Conservation (phyloP, 2,888 invertebrate species). For the Villa cingulata region DNA sequence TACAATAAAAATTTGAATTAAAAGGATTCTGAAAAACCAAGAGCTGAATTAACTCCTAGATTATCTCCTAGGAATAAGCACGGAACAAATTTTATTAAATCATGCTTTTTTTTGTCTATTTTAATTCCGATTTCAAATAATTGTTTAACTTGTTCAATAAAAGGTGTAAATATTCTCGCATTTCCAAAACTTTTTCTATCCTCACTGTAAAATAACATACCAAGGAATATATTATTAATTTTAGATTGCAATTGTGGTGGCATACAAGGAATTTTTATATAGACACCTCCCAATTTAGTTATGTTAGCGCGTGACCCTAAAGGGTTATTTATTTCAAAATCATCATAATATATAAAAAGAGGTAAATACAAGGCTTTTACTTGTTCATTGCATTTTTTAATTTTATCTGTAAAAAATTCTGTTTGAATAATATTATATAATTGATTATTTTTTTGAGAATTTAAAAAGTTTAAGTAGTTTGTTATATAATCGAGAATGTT, state of each 20-base stretch:
- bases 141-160: not conserved
- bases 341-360: not conserved
- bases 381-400: too few relatives aligned
- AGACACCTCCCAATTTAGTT: not conserved
- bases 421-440: too few relatives aligned
- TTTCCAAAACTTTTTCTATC: not conserved
- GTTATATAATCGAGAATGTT: too few relatives aligned
- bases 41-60: not conserved
- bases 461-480: too few relatives aligned
- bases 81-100: not conserved
- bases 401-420: too few relatives aligned
- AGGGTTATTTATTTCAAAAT: slow-evolving; percentile 1
- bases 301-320: not conserved
- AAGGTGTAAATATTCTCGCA: not conserved
- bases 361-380: too few relatives aligned
- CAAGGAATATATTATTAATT: not conserved
- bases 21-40: not conserved
- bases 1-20: not conserved
- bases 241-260: slow-evolving; percentile 1
- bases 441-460: too few relatives aligned
- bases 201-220: slow-evolving; percentile 3
- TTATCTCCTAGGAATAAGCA: not conserved
- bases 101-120: not conserved
- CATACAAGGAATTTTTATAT: not conserved
- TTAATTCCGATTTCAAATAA: not conserved